Base-by-base conservation (phyloP, 2,113 vertebrate species). In the Ramphastos sulfuratus region DNA sequence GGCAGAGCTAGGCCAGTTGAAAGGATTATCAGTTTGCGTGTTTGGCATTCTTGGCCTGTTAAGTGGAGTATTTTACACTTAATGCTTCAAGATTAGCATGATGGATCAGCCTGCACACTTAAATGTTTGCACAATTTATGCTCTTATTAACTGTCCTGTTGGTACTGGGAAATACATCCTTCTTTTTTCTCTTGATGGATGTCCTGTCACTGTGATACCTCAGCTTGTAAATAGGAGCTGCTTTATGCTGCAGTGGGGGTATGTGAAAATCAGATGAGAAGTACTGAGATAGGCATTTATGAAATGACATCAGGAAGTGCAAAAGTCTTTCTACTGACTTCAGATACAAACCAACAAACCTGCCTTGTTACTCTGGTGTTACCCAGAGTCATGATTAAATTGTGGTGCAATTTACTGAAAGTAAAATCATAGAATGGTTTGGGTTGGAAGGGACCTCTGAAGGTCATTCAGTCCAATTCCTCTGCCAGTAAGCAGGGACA, bases 61-160 rank as follows among this genome's bases (percentile, higher is more conserved):
- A 39, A 86, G 75, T 67, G 82, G 92, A 86, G 67, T 66, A 67
- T 94, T 93, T 95, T 87, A 82, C 73, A 76, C 81, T 92, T 89
- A 77, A 35, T 83, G 60, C 87, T 88, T 94, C 90, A 90, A 96
- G 93, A 96, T 93, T 91, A 96, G 74, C 78, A 44, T 95, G 92
- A 97, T 95, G 95, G 42, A 90, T 94, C 83, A 78, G 48, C 3
- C 10, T 78, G 60, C 82, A 94, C 46, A 70, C 74, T 70, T 92
- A 66, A 87, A 81, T 82, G 54, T 89, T 96, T 92, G 82, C 84
- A 21, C 66, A 74, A 8, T 93, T 95, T 89, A 86, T 89, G 27
- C 30, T 92, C 42, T 70, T 78, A 87, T 85, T 90, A 95, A 85
- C 71, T 82, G 72, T 87, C 82, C 76, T 71, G 78, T 79, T 86